These are phyloP conservation scores for Pseudomyrmex sp. DNA, from an alignment of 1,140 invertebrate genomes.

Conservation along the genomic window DNA sequence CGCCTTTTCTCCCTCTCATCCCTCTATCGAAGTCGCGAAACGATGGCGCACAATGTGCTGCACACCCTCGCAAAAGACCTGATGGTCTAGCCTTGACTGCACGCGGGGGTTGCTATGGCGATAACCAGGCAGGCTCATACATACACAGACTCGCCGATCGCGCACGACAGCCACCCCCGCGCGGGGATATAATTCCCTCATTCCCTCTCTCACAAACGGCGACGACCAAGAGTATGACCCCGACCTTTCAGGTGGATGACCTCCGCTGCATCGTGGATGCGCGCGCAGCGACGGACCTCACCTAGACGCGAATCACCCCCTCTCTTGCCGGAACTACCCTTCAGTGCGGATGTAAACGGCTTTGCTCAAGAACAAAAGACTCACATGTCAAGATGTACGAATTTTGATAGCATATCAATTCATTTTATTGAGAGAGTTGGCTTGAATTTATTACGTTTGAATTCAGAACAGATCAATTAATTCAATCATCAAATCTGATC, in stretches of 20 bases:
- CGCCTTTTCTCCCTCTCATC: neutral
- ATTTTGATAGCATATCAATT: constrained; percentile 18
- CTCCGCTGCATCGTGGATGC: constrained; percentile 83
- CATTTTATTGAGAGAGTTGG: neutral
- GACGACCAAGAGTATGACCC: constrained; percentile 82
- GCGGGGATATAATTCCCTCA: constrained; percentile 48
- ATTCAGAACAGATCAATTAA: neutral
- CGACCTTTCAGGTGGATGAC: constrained; percentile 86
- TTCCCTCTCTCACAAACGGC: constrained; percentile 51
- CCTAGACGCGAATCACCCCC: constrained; percentile 62
- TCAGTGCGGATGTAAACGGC: constrained; percentile 31
- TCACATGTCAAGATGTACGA: neutral
- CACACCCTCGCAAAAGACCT: constrained; percentile 72
- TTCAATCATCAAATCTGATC: neutral
- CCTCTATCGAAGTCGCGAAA: constrained; percentile 41
- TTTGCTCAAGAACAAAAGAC: constrained; percentile 36
- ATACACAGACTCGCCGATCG: constrained; percentile 60
- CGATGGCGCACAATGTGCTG: constrained; percentile 64
- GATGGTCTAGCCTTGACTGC: constrained; percentile 84
- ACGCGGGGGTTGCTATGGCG: constrained; percentile 84
- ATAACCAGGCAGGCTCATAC: constrained; percentile 71
- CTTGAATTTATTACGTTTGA: neutral
- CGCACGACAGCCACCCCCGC: constrained; percentile 70
- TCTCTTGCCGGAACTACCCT: constrained; percentile 4
- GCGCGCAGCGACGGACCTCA: constrained; percentile 74